Evolutionary conservation across 2,113 vertebrate species (phyloP), one percentile per base, ranked within the genome.

Genomic region (Cyprinodon tularosa): DNA sequence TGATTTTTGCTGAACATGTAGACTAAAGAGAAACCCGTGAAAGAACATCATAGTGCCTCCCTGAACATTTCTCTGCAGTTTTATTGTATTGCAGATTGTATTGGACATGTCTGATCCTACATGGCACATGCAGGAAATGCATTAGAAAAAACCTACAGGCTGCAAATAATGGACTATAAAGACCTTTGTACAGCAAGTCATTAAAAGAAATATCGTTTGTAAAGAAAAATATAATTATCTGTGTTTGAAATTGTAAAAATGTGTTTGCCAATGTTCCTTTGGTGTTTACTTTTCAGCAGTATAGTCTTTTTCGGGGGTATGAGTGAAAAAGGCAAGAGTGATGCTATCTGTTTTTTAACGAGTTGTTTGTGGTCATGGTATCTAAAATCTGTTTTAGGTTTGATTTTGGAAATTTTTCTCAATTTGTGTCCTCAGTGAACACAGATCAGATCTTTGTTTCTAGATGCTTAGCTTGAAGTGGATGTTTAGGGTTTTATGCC

Each of bases 11-110:
- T 13, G 38, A 38, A 37, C 42, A 76, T n/a, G 53, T 47, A 12
- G 47, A 62, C 62, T 74, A 12, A 62, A 83, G 36, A 53, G 64
- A 61, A 68, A 62, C 45, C 63, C 68, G 53, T 61, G 67, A 75
- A 79, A 80, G 65, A 37, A 37, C 48, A 68, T 22, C 38, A 79
- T 76, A 11, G 64, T 78, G 80, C 72, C 78, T 85, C 39, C 82
- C 84, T 89, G 81, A 77, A 81, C 83, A 90, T 82, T 84, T 6
- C 36, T 62, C 5, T 12, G 29, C 61, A 37, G 48, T 15, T 3
- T 9, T 50, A 13, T 36, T 6, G 48, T 37, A 4, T 6, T 38
- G 5, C 77, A 78, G 62, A 48, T 44, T 83, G 44, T 71, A 61
- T 59, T 17, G 22, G 77, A 72, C 12, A 39, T 12, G 68, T 38